phyloP scores from a whole-genome alignment of 1,140 invertebrate genomes.

The Formica exsecta region DNA sequence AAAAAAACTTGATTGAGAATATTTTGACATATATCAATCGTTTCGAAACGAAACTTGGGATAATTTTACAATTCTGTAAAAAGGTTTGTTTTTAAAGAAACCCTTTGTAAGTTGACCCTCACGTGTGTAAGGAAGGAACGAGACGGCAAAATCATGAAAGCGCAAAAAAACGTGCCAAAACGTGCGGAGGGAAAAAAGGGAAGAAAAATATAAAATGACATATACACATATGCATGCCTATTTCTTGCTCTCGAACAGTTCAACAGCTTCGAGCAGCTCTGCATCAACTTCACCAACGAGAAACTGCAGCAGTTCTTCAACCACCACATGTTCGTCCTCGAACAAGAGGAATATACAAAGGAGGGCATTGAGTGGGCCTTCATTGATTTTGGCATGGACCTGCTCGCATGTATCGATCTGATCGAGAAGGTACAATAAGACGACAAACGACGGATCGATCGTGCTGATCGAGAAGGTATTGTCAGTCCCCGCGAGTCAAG shows the following conservation, averaged over 20 bases:
- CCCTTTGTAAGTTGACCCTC: neutral
- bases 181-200: neutral
- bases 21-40: neutral
- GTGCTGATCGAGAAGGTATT: conserved; percentile 99
- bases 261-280: conserved; percentile 99
- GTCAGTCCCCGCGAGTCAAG: conserved; percentile 4
- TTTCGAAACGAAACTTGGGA: conserved; percentile 22
- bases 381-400: conserved; percentile 99
- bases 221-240: conserved; percentile 72
- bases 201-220: neutral
- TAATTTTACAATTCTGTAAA: conserved; percentile 24
- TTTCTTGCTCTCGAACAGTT: conserved; percentile 89
- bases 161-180: conserved; percentile 3
- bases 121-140: conserved; percentile 1
- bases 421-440: conserved; percentile 95
- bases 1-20: neutral
- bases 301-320: conserved; percentile 99
- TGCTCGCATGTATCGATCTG: conserved; percentile 98
- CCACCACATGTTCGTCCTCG: conserved; percentile 99
- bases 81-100: neutral
- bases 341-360: conserved; percentile 98
- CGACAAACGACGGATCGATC: conserved; percentile 79
- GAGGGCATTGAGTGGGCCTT: conserved; percentile 98
- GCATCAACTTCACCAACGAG: conserved; percentile 99
- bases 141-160: neutral